Evolutionary conservation across 2,797 vertebrate genomes (phyloP).

Genomic region (Megaceryle alcyon): DNA sequence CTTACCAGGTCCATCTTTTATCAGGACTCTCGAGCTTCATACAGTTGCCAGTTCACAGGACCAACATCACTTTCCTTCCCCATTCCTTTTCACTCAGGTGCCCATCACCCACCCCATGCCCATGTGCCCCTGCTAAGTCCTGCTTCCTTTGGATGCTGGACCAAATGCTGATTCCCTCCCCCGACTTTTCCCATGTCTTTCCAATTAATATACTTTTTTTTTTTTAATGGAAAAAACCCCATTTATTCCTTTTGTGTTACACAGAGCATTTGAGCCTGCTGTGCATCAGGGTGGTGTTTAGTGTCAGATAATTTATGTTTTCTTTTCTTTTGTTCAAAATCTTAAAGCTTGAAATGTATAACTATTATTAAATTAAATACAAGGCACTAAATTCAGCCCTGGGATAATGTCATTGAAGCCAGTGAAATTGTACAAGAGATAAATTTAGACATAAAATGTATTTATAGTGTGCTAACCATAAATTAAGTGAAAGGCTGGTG

Average conservation of each 20-base stretch:
- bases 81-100: background rate
- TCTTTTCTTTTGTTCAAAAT: background rate
- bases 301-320: background rate
- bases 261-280: background rate
- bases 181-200: accelerated
- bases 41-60: background rate
- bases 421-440: background rate
- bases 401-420: background rate
- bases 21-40: too few relatives aligned
- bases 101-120: background rate
- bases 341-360: background rate
- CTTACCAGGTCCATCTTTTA: too few relatives aligned
- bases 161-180: too few relatives aligned
- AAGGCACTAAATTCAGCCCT: background rate
- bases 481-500: background rate
- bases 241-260: background rate
- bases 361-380: background rate
- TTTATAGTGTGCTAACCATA: background rate
- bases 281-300: background rate
- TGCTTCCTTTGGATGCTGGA: accelerated
- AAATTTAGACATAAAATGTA: background rate
- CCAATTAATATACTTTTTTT: background rate
- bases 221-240: background rate
- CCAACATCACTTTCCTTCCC: background rate
- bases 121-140: background rate